A percentile compares a stretch with the other conserved stretches of the same genome.
phyloP scores from a whole-genome alignment of 2,888 invertebrate genomes.

The Drosophila paranaensis region DNA sequence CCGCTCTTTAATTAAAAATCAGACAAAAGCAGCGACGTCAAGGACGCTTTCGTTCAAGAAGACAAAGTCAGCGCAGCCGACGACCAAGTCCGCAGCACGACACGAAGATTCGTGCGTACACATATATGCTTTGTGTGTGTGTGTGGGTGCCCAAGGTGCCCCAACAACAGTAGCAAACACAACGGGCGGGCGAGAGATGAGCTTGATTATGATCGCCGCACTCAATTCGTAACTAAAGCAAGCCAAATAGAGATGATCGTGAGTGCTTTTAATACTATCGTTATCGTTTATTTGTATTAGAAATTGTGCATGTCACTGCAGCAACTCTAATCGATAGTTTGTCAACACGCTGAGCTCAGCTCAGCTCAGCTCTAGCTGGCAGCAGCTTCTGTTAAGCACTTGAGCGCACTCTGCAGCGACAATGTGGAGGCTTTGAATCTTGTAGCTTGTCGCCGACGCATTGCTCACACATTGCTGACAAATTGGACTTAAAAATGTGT shows the following conservation, averaged over 20 bases:
- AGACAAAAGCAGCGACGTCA: slow-evolving; percentile 63
- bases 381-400: slow-evolving; percentile 42
- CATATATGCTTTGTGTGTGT: slow-evolving; percentile 29
- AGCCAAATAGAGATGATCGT: not conserved
- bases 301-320: not conserved
- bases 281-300: not conserved
- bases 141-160: slow-evolving; percentile 62
- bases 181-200: slow-evolving; percentile 34
- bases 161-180: slow-evolving; percentile 39
- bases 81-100: slow-evolving; percentile 39
- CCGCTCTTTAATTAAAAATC: slow-evolving; percentile 74
- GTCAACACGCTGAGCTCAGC: slow-evolving; percentile 25
- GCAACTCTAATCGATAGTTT: slow-evolving; percentile 9
- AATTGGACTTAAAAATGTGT: slow-evolving; percentile 65
- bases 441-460: slow-evolving; percentile 51
- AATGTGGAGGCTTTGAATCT: slow-evolving; percentile 27
- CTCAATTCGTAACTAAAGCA: slow-evolving; percentile 8
- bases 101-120: slow-evolving; percentile 47
- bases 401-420: slow-evolving; percentile 31
- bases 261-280: too few relatives aligned
- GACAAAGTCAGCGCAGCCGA: slow-evolving; percentile 36
- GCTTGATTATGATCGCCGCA: slow-evolving; percentile 17
- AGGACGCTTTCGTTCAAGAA: slow-evolving; percentile 72
- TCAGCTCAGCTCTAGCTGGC: slow-evolving; percentile 13
- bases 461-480: slow-evolving; percentile 38